Conservation (phyloP, 2,797 vertebrate species). For the Sebastes hubbsi region DNA sequence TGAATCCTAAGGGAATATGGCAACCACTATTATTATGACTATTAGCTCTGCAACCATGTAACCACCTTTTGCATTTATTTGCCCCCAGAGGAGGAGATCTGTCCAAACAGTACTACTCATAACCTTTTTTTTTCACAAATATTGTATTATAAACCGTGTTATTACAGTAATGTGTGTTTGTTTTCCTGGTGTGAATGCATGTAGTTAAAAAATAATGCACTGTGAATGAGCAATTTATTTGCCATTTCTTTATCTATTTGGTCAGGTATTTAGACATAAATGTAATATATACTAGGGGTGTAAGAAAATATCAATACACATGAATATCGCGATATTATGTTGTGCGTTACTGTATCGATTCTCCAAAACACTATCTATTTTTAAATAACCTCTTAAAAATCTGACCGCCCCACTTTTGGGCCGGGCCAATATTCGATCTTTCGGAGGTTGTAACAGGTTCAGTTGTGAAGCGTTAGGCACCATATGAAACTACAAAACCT, state of each 20-base stretch:
- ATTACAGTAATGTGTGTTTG: background rate
- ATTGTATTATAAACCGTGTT: background rate
- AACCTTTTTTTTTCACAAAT: background rate
- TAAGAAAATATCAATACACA: too few species aligned
- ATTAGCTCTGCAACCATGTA: slow-evolving; percentile 2
- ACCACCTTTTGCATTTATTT: slow-evolving; percentile 7
- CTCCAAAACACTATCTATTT: too few species aligned
- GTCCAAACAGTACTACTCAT: background rate
- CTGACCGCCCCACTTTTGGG: fast-evolving
- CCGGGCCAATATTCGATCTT: too few species aligned
- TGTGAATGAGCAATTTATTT: background rate
- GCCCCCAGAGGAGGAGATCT: background rate
- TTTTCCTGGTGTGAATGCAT: background rate
- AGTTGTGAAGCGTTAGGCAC: too few species aligned
- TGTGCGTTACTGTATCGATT: background rate
- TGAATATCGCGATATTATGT: background rate
- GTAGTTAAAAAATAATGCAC: background rate
- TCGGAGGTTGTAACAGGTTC: too few species aligned
- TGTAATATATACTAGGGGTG: background rate
- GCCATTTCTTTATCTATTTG: background rate
- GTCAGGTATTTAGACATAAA: background rate
- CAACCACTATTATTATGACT: background rate
- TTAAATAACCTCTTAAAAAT: too few species aligned
- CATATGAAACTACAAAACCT: too few species aligned
- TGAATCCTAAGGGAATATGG: slow-evolving; percentile 26